Evolutionary conservation across 2,797 vertebrate species (phyloP).

Genomic region (Pangasius djambal): DNA sequence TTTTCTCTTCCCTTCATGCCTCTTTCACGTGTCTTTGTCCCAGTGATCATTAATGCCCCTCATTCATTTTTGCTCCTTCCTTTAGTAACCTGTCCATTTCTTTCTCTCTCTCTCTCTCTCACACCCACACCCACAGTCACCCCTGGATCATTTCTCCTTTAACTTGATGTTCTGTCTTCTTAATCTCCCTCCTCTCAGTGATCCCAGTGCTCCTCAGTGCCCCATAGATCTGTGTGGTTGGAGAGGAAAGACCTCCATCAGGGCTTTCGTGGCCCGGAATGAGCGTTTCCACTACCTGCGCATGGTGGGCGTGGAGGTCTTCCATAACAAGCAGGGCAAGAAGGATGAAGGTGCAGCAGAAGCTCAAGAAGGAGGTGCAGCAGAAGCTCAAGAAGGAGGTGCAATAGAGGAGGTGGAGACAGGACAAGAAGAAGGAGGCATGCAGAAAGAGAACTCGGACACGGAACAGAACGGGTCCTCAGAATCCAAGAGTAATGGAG

Average conservation of each 20-base stretch:
- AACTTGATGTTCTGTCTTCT: not conserved
- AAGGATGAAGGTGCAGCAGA: conserved; percentile 64
- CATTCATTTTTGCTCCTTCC: not conserved
- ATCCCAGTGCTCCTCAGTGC: conserved; percentile 85
- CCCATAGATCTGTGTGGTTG: conserved; percentile 94
- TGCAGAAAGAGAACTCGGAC: conserved; percentile 50
- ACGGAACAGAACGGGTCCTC: conserved; percentile 52
- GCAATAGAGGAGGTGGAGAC: too few species aligned
- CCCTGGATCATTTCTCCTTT: not conserved
- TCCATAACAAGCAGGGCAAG: conserved; percentile 73
- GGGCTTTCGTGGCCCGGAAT: conserved; percentile 93
- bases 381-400: conserved; percentile 11
- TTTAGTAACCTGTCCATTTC: not conserved
- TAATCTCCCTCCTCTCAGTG: conserved; percentile 67
- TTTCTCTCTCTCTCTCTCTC: not conserved
- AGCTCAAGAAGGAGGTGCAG: conserved; percentile 54
- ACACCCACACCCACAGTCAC: not conserved
- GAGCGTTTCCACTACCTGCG: conserved; percentile 94
- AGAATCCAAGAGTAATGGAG: conserved; percentile 46
- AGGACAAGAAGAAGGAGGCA: not conserved
- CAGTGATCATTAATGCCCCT: not conserved
- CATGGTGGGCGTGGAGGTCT: conserved; percentile 94
- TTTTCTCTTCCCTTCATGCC: not conserved
- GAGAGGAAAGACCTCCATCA: conserved; percentile 95
- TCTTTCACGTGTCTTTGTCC: not conserved